Conservation (phyloP, 2,113 vertebrate genomes). For the Xyliphius kryptos region DNA sequence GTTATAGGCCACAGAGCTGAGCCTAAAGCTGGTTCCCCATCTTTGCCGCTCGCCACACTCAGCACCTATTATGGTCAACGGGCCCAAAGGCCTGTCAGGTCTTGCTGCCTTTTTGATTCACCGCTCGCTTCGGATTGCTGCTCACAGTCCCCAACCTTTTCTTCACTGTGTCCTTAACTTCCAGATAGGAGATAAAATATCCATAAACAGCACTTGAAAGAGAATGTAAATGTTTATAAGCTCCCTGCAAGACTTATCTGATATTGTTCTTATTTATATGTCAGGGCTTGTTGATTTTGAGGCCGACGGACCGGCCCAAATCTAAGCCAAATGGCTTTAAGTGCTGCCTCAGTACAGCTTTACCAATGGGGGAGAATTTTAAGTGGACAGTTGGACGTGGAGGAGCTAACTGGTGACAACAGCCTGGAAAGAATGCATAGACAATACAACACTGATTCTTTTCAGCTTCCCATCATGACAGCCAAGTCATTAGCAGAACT, state of each 20-base stretch:
- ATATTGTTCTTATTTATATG: slow-evolving; percentile 57
- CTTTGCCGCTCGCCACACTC: slow-evolving; percentile 34
- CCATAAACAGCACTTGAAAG: slow-evolving; percentile 60
- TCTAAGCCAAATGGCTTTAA: slow-evolving; percentile 45
- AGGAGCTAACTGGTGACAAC: slow-evolving; percentile 34
- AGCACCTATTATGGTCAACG: slow-evolving; percentile 49
- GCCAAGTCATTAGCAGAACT: slow-evolving; percentile 4
- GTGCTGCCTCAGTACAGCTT: slow-evolving; percentile 23
- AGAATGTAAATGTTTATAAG: slow-evolving; percentile 60
- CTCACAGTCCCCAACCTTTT: slow-evolving; percentile 36
- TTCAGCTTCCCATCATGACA: slow-evolving; percentile 4
- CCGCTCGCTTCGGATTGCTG: slow-evolving; percentile 41
- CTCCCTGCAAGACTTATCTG: slow-evolving; percentile 55
- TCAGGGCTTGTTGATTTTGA: slow-evolving; percentile 34
- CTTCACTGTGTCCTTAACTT: slow-evolving; percentile 44
- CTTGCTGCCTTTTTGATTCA: slow-evolving; percentile 46
- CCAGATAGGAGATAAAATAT: slow-evolving; percentile 58
- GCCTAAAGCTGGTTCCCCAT: slow-evolving; percentile 26
- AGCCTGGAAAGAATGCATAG: slow-evolving; percentile 44
- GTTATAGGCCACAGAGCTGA: slow-evolving; percentile 24
- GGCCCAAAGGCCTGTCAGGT: slow-evolving; percentile 42
- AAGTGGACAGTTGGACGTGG: slow-evolving; percentile 46
- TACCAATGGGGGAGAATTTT: slow-evolving; percentile 41
- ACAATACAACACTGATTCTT: slow-evolving; percentile 30
- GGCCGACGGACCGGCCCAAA: slow-evolving; percentile 29